Evolutionary conservation across 2,113 vertebrate genomes (phyloP), one percentile per base, ranked within the genome.

Genomic region (Phaethornis superciliosus): DNA sequence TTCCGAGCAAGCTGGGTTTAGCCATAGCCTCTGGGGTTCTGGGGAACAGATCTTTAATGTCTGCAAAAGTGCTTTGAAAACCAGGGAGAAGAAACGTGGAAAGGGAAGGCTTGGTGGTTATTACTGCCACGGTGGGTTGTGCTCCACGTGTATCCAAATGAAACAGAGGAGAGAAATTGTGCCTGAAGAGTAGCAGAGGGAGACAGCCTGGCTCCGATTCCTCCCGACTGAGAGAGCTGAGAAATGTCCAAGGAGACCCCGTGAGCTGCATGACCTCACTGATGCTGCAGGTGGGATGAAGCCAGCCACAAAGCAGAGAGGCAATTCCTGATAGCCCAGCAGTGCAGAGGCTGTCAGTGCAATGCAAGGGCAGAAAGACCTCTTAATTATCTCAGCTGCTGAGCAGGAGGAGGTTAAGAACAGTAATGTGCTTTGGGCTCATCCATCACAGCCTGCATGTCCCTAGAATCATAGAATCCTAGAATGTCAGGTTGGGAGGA

Each of bases 21-120:
- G 94, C 91, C 3, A 22, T 94, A 94, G 94, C 93, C 91, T 75
- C 95, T 62, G 51, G 95, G 86, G 69, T 90, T 85, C 89, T 93
- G 93, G 87, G 84, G 90, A 96, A 30, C 83, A 44, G 89, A 81
- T 87, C 89, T 92, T 93, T 87, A 81, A 92, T 87, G 84, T 62
- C 84, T 96, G 89, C 82, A 58, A 82, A 91, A 89, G 84, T 3
- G 54, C 86, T 96, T 76, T 79, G 91, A 89, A 75, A 89, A 1
- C 33, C 62, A 3, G 78, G 44, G n/a, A 5, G 51, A 69, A 89
- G 90, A 30, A 60, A 64, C 0, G 65, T 27, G 74, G 49, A 83
- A 92, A 52, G 54, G 55, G 64, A 81, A 94, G 78, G 85, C 56
- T 0, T 0, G 3, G 30, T 4, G 8, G 24, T 6, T 20, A n/a